Evolutionary conservation across 2,888 invertebrate genomes (phyloP), one percentile per base, ranked within the genome.

Genomic region (Athalia rosae): DNA sequence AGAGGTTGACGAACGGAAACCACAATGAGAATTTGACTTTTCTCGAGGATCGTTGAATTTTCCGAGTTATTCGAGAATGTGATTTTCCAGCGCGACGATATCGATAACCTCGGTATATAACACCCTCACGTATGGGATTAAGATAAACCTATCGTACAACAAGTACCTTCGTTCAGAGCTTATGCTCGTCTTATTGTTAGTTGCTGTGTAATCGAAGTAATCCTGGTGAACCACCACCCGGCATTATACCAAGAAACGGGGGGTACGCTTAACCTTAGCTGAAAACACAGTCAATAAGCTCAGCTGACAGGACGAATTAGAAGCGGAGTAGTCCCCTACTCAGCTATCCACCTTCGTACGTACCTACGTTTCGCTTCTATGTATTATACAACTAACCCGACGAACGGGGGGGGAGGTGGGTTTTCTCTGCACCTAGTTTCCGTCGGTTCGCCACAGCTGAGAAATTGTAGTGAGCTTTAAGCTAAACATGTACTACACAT

Each of bases 241-340:
- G 58, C 71, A 71, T 71, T 71, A 71, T 71, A 71, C 58, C 58
- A 71, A 71, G 71, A 71, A 71, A 71, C 71, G 56, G 71, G 41
- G 28, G 28, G 28, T 28, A 58, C 71, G 71, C 71, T 71, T 58
- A 71, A 71, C 71, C 71, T 71, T 58, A 71, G 58, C 71, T 71
- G 45, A 45, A 71, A 71, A 71, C 71, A 71, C 71, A 71, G 71
- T 71, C 71, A 71, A 71, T 71, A 71, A 71, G 71, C 71, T 71
- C 71, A 47, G 71, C 71, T 71, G 71, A 71, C 71, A 71, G 71
- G 50, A 71, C 71, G 71, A 71, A 71, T 58, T 71, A 71, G 71
- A 71, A 15, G 13, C 59, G 56, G 8, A 28, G 28, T 28, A 41
- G 56, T 58, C 56, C 71, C 71, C 58, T 71, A 71, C 8, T 71